Conservation (phyloP, 2,113 vertebrate species). For the Xyrauchen texanus region DNA sequence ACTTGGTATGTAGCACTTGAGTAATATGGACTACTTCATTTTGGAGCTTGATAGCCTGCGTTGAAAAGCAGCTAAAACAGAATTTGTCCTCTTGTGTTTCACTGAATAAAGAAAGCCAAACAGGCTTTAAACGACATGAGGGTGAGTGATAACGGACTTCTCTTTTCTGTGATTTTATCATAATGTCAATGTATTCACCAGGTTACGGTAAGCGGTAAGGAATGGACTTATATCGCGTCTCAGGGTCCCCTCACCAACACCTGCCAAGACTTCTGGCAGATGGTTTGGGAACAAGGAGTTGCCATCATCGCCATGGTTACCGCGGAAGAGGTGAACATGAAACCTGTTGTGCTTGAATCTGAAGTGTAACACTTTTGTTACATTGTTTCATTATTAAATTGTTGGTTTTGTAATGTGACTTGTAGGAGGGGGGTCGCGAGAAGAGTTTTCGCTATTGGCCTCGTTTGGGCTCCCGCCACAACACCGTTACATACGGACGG, state of each 20-base stretch:
- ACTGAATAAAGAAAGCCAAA: too few species aligned
- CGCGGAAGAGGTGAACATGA: slow-evolving; percentile 83
- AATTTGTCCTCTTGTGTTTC: too few species aligned
- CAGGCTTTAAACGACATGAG: too few species aligned
- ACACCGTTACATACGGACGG: slow-evolving; percentile 90
- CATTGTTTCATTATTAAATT: too few species aligned
- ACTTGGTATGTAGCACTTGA: too few species aligned
- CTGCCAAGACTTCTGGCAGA: slow-evolving; percentile 98
- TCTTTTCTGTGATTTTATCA: too few species aligned
- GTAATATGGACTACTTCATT: too few species aligned
- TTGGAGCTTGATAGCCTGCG: too few species aligned
- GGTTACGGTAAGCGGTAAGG: slow-evolving; percentile 84
- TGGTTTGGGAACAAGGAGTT: slow-evolving; percentile 97
- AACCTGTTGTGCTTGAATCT: background rate
- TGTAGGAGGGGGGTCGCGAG: slow-evolving; percentile 89
- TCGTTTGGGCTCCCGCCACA: slow-evolving; percentile 92
- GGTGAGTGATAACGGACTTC: too few species aligned
- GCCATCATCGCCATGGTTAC: slow-evolving; percentile 97
- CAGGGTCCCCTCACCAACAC: slow-evolving; percentile 92
- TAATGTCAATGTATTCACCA: slow-evolving; percentile 56
- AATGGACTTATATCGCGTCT: slow-evolving; percentile 94
- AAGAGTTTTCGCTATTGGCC: slow-evolving; percentile 98
- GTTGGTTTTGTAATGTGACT: too few species aligned
- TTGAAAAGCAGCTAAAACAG: too few species aligned
- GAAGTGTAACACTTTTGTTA: too few species aligned